Percentiles rank a stretch among this genome's conserved stretches.
Evolutionary conservation across 2,888 invertebrate genomes (phyloP).

Genomic region (Leucophenga montana): DNA sequence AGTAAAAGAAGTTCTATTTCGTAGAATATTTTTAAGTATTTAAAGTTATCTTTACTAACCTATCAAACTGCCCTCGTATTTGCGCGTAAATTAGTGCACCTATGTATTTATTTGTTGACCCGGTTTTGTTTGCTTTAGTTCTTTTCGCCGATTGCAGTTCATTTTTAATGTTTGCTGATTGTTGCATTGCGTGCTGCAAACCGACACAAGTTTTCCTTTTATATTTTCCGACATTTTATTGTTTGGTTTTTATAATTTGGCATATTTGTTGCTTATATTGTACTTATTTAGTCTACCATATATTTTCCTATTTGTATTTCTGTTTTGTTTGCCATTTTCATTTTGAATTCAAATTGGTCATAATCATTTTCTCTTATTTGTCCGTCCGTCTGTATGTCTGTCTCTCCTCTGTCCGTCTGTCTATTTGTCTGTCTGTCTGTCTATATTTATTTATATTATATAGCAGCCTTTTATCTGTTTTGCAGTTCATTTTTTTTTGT

Average conservation of each 20-base stretch:
- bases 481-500: background rate
- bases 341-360: constrained; percentile 56
- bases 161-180: constrained; percentile 45
- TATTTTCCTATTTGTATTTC: background rate
- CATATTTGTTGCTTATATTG: background rate
- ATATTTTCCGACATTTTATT: background rate
- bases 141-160: constrained; percentile 1
- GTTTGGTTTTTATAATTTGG: background rate
- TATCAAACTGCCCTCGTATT: no score
- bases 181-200: constrained; percentile 54
- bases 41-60: no score
- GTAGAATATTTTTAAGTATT: no score
- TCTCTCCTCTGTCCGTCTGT: background rate
- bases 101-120: constrained; percentile 9
- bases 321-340: constrained; percentile 42
- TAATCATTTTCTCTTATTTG: constrained; percentile 27
- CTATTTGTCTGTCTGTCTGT: constrained; percentile 33
- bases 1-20: no score
- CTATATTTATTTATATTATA: background rate
- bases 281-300: background rate
- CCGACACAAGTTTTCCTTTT: no score
- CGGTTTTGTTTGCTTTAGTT: constrained; percentile 6
- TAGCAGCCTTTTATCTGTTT: no score
- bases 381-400: no score
- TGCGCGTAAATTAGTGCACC: no score